Evolutionary conservation across 2,888 invertebrate species (phyloP).

Genomic region (Pseudoips prasinana): DNA sequence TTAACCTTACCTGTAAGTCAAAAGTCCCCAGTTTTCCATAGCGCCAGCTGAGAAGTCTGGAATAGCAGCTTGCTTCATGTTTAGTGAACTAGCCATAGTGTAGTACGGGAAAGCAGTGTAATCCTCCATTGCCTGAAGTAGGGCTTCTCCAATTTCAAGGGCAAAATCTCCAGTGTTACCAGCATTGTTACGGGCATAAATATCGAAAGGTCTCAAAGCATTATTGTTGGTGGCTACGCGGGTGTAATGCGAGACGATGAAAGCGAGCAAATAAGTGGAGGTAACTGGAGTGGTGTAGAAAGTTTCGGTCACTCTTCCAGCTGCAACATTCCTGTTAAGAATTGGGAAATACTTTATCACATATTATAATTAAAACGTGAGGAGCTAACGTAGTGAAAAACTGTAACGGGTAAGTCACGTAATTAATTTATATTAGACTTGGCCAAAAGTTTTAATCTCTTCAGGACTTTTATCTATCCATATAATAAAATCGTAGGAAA

Average conservation of each 20-base stretch:
- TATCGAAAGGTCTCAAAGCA: constrained; percentile 51
- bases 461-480: too few relatives aligned
- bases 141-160: constrained; percentile 63
- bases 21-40: constrained; percentile 93
- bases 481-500: too few relatives aligned
- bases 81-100: constrained; percentile 68
- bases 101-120: constrained; percentile 80
- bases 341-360: too few relatives aligned
- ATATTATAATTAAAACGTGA: too few relatives aligned
- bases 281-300: constrained; percentile 84
- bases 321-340: constrained; percentile 25
- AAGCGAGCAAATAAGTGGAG: constrained; percentile 92
- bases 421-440: too few relatives aligned
- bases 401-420: too few relatives aligned
- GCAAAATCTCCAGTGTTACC: constrained; percentile 65
- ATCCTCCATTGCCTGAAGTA: constrained; percentile 77
- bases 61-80: constrained; percentile 88
- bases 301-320: constrained; percentile 53
- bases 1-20: constrained; percentile 90
- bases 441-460: too few relatives aligned
- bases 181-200: constrained; percentile 69
- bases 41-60: constrained; percentile 90
- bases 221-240: constrained; percentile 42
- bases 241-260: constrained; percentile 90
- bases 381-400: too few relatives aligned